Evolutionary conservation across 2,113 vertebrate species (phyloP), one percentile per base, ranked within the genome.

Genomic region (Menidia beryllina): DNA sequence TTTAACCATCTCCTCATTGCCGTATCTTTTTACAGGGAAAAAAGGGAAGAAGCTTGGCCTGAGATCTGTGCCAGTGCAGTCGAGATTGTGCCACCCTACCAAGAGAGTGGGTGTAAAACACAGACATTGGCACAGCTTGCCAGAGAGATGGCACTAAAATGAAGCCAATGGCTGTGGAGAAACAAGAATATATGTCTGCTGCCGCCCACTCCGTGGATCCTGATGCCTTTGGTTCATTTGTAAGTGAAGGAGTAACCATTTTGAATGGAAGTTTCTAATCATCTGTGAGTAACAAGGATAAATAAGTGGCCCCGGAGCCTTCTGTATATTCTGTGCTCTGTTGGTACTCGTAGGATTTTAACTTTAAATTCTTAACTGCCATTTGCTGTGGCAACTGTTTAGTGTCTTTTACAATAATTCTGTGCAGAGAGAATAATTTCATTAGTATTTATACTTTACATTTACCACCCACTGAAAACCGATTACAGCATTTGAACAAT

Each of bases 41-140:
- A 63, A 83, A 34, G 63, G 26, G 72, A 68, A 78, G 59, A 83
- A 34, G 79, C 74, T 81, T 86, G 82, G 88, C 75, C 3, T 49
- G 49, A 70, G 68, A 86, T 86, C 47, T 58, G 74, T 86, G 79
- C 88, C 79, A 84, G 77, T 38, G 72, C 60, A 38, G 81, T 73
- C 67, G 72, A 69, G 72, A 87, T 81, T 75, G 74, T 80, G 77
- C 83, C 88, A 79, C 75, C 69, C 75, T 72, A 84, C 79, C 75
- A 74, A 84, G 86, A 80, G 86, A 87, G 88, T 89, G 88, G 86
- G 90, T 86, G 90, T 89, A 64, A 83, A 86, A 86, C 72, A 76
- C 82, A 87, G 88, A 90, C 79, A 88, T 75, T 14, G 21, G 54
- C 81, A 56, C 77, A 75, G 69, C 57, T 62, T 86, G 87, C 86